Evolutionary conservation across 1,140 invertebrate genomes (phyloP).

Genomic region (Hylaeus anthracinus): DNA sequence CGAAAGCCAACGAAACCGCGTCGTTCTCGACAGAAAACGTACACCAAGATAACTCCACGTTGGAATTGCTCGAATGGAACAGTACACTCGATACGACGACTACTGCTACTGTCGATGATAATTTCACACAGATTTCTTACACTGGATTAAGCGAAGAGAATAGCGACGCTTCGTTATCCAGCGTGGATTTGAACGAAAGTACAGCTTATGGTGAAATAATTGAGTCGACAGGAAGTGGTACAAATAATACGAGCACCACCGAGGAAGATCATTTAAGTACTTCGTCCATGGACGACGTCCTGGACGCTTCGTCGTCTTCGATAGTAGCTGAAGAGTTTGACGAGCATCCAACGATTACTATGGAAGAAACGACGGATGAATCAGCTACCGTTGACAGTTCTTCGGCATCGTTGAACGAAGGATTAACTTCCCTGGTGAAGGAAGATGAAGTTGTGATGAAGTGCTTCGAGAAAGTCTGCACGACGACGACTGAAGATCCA

Average conservation of each 20-base stretch:
- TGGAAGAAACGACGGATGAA: not conserved
- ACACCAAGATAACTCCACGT: not conserved
- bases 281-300: not conserved
- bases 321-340: not conserved
- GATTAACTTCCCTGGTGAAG: not conserved
- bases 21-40: not conserved
- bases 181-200: not conserved
- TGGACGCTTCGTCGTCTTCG: not conserved
- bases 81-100: not conserved
- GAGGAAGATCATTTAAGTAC: not conserved
- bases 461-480: slow-evolving; percentile 69
- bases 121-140: not conserved
- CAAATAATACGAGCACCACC: no score
- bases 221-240: not conserved
- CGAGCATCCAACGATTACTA: not conserved
- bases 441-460: slow-evolving; percentile 24
- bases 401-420: not conserved
- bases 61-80: not conserved
- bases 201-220: not conserved
- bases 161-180: not conserved
- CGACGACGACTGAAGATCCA: slow-evolving; percentile 4
- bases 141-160: not conserved
- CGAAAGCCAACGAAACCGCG: not conserved
- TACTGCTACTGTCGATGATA: not conserved
- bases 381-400: not conserved